Conservation (phyloP, 2,113 vertebrate species). For the Leucopternis melanops region DNA sequence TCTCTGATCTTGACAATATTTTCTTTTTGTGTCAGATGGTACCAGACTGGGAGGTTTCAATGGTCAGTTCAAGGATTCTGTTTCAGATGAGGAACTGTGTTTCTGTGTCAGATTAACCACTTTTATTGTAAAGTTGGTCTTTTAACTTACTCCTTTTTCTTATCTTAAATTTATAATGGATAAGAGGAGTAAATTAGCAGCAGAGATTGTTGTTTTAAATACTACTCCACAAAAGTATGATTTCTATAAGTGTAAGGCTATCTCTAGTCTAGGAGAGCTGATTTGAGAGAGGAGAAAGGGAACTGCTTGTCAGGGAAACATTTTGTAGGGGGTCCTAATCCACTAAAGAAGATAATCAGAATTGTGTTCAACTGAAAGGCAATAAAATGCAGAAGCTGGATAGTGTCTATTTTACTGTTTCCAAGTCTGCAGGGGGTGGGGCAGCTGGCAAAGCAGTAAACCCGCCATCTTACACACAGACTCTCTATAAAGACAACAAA, state of each 20-base stretch:
- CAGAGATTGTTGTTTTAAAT: not conserved
- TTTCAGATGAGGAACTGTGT: not conserved
- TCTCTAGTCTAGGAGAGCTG: not conserved
- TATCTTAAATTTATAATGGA: not conserved
- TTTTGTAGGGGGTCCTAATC: not conserved
- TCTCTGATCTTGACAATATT: not conserved
- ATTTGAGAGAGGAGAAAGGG: not conserved
- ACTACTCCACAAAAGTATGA: not conserved
- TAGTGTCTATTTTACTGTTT: not conserved
- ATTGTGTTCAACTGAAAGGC: not conserved
- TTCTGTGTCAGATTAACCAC: not conserved
- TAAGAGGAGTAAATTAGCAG: not conserved
- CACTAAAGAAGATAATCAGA: not conserved
- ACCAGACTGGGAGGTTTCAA: not conserved
- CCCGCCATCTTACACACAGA: not conserved
- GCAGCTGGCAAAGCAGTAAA: not conserved
- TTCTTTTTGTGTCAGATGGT: not conserved
- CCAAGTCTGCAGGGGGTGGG: not conserved
- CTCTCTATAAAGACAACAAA: not conserved
- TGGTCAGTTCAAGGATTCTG: not conserved
- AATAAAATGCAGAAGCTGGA: not conserved
- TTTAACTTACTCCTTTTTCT: not conserved
- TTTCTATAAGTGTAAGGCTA: not conserved
- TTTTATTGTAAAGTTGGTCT: not conserved
- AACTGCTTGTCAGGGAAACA: not conserved